Conservation (phyloP, 2,797 vertebrate species). For the Myotis findleyi region DNA sequence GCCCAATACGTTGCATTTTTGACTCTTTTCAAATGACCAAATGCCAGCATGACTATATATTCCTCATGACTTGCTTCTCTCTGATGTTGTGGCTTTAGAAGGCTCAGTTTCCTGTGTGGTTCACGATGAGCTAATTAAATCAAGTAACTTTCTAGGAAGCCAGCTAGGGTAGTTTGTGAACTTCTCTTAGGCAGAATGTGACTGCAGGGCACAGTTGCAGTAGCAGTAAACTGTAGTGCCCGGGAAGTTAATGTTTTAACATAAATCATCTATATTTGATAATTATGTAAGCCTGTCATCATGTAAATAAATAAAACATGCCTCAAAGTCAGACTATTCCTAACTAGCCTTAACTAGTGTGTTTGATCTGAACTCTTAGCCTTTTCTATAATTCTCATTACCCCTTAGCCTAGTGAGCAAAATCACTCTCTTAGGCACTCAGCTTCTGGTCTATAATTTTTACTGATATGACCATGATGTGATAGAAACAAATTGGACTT, state of each 20-base stretch:
- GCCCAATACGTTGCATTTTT: background rate
- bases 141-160: background rate
- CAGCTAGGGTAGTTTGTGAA: slow-evolving; percentile 22
- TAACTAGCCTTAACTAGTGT: slow-evolving; percentile 10
- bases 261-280: slow-evolving; percentile 36
- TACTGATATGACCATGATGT: background rate
- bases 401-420: slow-evolving; percentile 12
- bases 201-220: background rate
- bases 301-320: slow-evolving; percentile 57
- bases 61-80: slow-evolving; percentile 11
- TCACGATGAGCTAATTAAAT: background rate
- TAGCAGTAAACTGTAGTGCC: background rate
- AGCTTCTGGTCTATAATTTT: slow-evolving; percentile 11
- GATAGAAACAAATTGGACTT: slow-evolving; percentile 28
- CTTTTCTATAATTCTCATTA: slow-evolving; percentile 4
- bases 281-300: slow-evolving; percentile 27
- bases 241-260: slow-evolving; percentile 45
- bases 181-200: slow-evolving; percentile 45
- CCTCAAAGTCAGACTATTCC: slow-evolving; percentile 34
- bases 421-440: background rate
- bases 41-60: background rate
- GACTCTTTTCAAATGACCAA: background rate
- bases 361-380: slow-evolving; percentile 27
- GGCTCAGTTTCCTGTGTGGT: background rate
- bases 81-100: slow-evolving; percentile 21